Percentiles rank a stretch among this genome's conserved stretches.
These are phyloP conservation scores for Metalampra italica DNA, from an alignment of 2,888 invertebrate species.

Conservation along the genomic window DNA sequence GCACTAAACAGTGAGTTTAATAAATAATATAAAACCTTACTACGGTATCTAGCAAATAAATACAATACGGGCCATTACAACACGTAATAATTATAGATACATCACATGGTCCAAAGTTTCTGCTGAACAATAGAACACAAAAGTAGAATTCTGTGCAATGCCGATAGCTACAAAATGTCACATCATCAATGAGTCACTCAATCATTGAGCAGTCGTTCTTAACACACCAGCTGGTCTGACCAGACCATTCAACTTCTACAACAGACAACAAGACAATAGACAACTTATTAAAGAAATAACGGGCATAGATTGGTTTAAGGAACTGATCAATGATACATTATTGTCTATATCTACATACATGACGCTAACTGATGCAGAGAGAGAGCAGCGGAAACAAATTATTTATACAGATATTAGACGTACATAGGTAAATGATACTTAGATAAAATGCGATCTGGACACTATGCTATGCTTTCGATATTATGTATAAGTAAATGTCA, in stretches of 20 bases:
- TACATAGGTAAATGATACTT: too few relatives aligned
- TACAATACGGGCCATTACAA: too few relatives aligned
- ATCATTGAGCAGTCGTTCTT: conserved; percentile 62
- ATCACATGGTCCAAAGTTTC: background rate
- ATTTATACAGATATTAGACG: too few relatives aligned
- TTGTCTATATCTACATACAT: too few relatives aligned
- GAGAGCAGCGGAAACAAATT: too few relatives aligned
- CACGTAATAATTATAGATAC: background rate
- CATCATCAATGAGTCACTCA: conserved; percentile 59
- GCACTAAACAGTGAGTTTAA: too few relatives aligned
- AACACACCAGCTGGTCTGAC: conserved; percentile 46
- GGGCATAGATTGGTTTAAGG: conserved; percentile 8
- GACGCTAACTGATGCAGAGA: too few relatives aligned
- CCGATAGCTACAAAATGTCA: conserved; percentile 48
- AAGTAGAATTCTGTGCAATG: conserved; percentile 21
- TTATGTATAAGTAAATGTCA: too few relatives aligned
- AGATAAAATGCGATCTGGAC: too few relatives aligned
- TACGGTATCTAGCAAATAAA: too few relatives aligned
- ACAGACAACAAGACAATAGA: conserved; percentile 44
- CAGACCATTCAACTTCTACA: conserved; percentile 44
- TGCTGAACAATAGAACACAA: conserved; percentile 25
- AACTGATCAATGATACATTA: too few relatives aligned
- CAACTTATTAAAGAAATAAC: conserved; percentile 36
- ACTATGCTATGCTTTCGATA: too few relatives aligned
- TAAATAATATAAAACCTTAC: background rate